phyloP scores from a whole-genome alignment of 2,113 vertebrate genomes.

The Sclerurus mexicanus region DNA sequence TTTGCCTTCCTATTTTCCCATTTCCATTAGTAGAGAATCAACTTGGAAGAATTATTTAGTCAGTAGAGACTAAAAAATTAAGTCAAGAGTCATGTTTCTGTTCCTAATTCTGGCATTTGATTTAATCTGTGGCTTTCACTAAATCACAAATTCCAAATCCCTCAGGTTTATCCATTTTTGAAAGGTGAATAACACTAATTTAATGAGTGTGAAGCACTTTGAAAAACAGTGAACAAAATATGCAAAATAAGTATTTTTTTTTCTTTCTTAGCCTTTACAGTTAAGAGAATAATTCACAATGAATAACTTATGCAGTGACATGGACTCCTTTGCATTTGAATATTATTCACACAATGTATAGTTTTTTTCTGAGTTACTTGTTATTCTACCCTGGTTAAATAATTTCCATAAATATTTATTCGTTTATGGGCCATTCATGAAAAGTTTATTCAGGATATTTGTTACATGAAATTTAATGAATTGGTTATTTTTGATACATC shows the following conservation, averaged over 20 bases:
- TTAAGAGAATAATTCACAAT: conserved; percentile 14
- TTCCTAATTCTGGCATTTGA: not conserved
- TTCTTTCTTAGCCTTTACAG: not conserved
- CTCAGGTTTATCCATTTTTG: not conserved
- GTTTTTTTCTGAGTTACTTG: not conserved
- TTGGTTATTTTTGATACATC: not conserved
- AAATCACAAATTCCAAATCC: not conserved
- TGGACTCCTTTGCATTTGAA: not conserved
- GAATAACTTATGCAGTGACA: conserved; percentile 11
- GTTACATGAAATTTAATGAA: not conserved
- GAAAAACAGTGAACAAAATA: not conserved
- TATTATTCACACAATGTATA: not conserved
- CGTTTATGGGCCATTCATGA: not conserved
- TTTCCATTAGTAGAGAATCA: not conserved
- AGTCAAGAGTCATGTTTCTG: not conserved
- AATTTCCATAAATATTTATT: conserved; percentile 48
- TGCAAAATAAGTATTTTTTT: not conserved
- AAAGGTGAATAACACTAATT: not conserved
- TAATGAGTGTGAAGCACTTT: not conserved
- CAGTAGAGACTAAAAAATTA: not conserved
- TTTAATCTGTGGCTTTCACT: not conserved
- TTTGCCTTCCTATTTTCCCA: not conserved
- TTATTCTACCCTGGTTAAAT: not conserved
- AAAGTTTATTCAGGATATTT: conserved; percentile 16
- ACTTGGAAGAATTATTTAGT: not conserved